phyloP scores from a whole-genome alignment of 1,140 invertebrate species.

The Oscheius sp. region DNA sequence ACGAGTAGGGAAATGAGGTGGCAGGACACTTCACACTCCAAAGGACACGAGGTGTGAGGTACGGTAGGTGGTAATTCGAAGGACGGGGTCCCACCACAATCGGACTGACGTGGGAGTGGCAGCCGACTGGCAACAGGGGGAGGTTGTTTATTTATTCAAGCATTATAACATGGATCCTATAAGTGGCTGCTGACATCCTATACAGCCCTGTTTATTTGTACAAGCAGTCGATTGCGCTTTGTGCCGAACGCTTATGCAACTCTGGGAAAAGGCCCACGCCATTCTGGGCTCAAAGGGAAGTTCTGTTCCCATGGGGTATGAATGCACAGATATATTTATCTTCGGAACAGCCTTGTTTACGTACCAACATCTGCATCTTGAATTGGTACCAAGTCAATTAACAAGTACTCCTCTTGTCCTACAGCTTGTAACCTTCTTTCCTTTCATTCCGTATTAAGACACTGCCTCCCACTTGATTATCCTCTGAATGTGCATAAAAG shows the following conservation, averaged over 20 bases:
- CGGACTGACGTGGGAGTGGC: no score
- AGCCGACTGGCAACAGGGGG: no score
- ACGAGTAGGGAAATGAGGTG: neutral
- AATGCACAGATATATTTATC: neutral
- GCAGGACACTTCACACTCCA: no score
- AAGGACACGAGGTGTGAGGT: no score
- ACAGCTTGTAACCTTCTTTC: neutral
- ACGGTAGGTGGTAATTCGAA: no score
- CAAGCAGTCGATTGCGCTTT: neutral
- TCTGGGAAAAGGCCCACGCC: no score
- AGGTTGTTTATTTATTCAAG: slow-evolving; percentile 12
- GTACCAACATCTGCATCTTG: neutral
- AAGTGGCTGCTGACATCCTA: slow-evolving; percentile 7
- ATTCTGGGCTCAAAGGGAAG: no score
- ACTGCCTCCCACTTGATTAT: no score
- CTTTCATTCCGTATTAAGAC: neutral
- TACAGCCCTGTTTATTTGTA: slow-evolving; percentile 9
- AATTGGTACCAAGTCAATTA: neutral
- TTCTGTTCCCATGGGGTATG: no score
- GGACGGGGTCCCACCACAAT: no score
- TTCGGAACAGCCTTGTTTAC: neutral
- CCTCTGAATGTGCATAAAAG: neutral
- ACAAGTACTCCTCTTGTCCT: neutral
- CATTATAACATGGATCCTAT: slow-evolving; percentile 8
- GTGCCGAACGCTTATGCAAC: no score